Base-by-base conservation (phyloP, 2,888 invertebrate genomes). In the Aleiodes leptofemur region DNA sequence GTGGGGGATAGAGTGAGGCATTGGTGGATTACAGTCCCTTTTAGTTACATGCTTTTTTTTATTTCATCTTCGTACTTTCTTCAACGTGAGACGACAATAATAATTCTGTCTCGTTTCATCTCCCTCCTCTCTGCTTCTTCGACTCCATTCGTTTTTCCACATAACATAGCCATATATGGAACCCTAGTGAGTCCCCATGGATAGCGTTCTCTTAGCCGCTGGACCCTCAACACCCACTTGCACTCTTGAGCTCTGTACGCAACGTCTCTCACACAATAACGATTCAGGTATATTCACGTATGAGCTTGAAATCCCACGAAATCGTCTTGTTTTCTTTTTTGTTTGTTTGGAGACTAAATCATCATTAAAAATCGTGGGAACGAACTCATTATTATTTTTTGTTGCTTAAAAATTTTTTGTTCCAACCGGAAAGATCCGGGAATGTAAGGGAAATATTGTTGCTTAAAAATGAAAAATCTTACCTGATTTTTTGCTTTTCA, bases 91-190 rank as follows among this genome's bases (percentile, higher is more conserved):
- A 69, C 76, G 64, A 61, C 48, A 48, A 64, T 59, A 38, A 61
- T 69, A 34, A 50, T 69, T 59, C 70, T n/a, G 55, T 74, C 69
- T 69, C 55, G 53, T 31, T 51, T 31, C 53, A 29, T 55, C 50
- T 59, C 70, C 66, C 70, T 34, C 70, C 74, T 56, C 74, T 61
- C 16, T 70, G 64, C 38, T 38, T 38, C 38, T 38, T 38, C 11
- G 43, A 43, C 43, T 43, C 43, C 43, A 43, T 43, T 74, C 57
- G 73, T 74, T 64, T 86, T 86, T 87, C 86, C 87, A 87, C 88
- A 88, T 88, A 88, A 86, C 88, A 88, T 88, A 86, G 85, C 88
- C 88, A 87, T 88, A 86, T 88, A 88, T 87, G 88, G 88, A 83
- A 88, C 87, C 81, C 70, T 78, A 84, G 80, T 80, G 70, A 71